phyloP scores from a whole-genome alignment of 1,140 invertebrate species.

The Dreissena rostriformis region DNA sequence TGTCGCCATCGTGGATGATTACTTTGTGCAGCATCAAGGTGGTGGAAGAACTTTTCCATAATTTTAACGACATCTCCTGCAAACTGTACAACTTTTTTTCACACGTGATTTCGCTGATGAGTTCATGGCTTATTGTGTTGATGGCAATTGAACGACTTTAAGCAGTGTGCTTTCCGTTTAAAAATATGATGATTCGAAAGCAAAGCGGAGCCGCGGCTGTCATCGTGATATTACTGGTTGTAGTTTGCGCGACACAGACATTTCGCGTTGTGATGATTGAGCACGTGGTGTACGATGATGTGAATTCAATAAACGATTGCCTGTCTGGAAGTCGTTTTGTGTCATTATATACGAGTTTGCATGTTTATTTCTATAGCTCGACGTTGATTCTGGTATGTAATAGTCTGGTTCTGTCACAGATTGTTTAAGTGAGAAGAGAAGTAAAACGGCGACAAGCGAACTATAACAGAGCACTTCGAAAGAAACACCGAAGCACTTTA shows the following conservation, averaged over 20 bases:
- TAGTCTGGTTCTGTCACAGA: constrained; percentile 69
- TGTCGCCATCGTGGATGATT: constrained; percentile 50
- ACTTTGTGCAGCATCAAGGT: constrained; percentile 22
- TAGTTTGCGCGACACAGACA: constrained; percentile 36
- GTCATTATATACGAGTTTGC: constrained; percentile 9
- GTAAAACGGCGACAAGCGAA: constrained; percentile 34
- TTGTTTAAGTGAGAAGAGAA: constrained; percentile 60
- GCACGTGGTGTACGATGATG: neutral
- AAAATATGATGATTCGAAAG: constrained; percentile 61
- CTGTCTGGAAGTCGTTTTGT: constrained; percentile 2
- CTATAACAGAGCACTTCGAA: constrained; percentile 19
- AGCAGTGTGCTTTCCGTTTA: constrained; percentile 72
- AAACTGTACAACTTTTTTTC: constrained; percentile 67
- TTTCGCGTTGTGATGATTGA: constrained; percentile 45
- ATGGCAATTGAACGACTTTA: constrained; percentile 73
- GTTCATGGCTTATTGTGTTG: constrained; percentile 71
- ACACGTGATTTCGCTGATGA: constrained; percentile 70
- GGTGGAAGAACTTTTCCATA: constrained; percentile 37
- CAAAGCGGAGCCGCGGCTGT: constrained; percentile 64
- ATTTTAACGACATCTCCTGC: constrained; percentile 58
- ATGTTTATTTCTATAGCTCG: constrained; percentile 42
- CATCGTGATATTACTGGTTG: constrained; percentile 63
- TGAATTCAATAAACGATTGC: neutral
- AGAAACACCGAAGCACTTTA: constrained; percentile 74
- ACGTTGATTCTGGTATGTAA: constrained; percentile 64